Base-by-base conservation (phyloP, 2,888 invertebrate species). In the Oithona nana region DNA sequence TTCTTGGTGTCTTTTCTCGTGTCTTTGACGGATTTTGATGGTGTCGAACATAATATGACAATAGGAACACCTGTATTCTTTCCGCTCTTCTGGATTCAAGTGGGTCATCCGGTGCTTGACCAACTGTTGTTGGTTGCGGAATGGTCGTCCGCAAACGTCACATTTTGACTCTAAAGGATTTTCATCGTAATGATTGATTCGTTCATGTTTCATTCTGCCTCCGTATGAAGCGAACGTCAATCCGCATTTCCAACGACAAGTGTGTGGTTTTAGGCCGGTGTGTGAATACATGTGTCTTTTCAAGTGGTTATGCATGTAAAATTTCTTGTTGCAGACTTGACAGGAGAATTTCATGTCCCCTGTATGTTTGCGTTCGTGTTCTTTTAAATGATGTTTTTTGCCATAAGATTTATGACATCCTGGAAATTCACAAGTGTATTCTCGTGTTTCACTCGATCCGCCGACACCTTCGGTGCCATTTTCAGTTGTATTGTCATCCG, bases 31-130 rank as follows among this genome's bases (percentile, higher is more conserved):
- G 3, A 30, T n/a, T n/a, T 57, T 57, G 39, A 59, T 59, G 11
- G 31, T 59, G 59, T 59, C 59, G 39, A 59, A 59, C 26, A 59
- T 59, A 49, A 59, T 59, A 31, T 39, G n/a, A 16, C 59, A 59
- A 26, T 8, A 59, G 8, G 59, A 59, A 24, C 59, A 59, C 48
- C 59, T 31, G 26, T 59, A 59, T 20, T 30, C 59, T 16, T 31
- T 48, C 16, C 59, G 59, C 49, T 59, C 59, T 11, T 39, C 39
- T 22, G 59, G 59, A 11, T 30, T 39, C 48, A 59, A 26, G 28
- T 59, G 59, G 48, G 59, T 59, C 59, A 59, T 48, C 24, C 39
- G 30, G 59, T 59, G 59, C 49, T 59, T 59, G 24, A 31, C 59
- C 26, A 59, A 28, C 26, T 59, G 31, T n/a, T 39, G 59, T 20